Conservation (phyloP, 2,888 invertebrate genomes). For the Chironomus riparius region DNA sequence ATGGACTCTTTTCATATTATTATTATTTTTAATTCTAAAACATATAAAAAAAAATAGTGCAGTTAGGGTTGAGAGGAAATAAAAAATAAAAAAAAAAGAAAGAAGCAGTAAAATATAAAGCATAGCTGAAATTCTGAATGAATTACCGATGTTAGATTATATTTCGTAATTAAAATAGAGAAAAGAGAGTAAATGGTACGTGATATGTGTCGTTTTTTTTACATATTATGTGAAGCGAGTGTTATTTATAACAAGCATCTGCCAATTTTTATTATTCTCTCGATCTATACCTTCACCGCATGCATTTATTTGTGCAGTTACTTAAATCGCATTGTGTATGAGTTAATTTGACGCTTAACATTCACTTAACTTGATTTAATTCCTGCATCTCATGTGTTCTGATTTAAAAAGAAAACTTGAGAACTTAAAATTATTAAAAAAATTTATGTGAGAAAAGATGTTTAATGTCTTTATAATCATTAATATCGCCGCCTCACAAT, state of each 20-base stretch:
- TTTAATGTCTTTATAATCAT: too few relatives aligned
- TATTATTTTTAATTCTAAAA: neutral
- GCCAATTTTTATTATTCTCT: slow-evolving; percentile 14
- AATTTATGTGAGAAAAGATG: too few relatives aligned
- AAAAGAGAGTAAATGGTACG: slow-evolving; percentile 6
- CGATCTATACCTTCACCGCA: neutral
- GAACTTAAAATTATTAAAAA: too few relatives aligned
- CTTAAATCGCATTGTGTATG: too few relatives aligned
- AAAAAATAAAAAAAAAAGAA: neutral
- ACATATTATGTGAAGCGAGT: neutral
- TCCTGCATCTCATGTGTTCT: too few relatives aligned
- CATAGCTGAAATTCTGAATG: neutral
- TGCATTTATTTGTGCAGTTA: too few relatives aligned
- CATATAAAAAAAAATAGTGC: neutral
- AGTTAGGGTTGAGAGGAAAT: neutral
- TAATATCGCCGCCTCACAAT: too few relatives aligned
- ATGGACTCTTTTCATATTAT: too few relatives aligned
- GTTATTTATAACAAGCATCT: slow-evolving; percentile 16
- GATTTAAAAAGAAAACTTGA: too few relatives aligned
- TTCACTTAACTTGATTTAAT: too few relatives aligned
- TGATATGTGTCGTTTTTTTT: slow-evolving; percentile 2
- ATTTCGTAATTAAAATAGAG: slow-evolving; percentile 26
- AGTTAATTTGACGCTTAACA: too few relatives aligned
- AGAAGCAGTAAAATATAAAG: neutral
- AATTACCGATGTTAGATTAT: slow-evolving; percentile 25